phyloP scores from a whole-genome alignment of 1,140 invertebrate species.

The Lycorma delicatula region DNA sequence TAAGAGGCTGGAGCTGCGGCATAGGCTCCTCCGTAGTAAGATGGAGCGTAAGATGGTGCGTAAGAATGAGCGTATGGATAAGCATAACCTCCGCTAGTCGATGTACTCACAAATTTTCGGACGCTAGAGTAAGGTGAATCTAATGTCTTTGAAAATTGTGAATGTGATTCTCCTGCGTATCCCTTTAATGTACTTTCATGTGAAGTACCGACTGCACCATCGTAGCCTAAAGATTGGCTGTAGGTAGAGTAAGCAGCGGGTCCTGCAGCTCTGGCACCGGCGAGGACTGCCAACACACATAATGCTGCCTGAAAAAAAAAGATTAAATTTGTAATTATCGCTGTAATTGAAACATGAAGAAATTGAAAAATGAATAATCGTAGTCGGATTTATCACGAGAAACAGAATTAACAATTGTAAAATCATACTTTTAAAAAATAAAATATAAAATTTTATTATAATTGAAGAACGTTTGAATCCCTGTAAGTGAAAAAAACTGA shows the following conservation, averaged over 20 bases:
- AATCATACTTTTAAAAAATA: too few species aligned
- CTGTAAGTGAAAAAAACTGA: too few species aligned
- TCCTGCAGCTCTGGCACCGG: conserved; percentile 36
- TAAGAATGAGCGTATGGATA: conserved; percentile 8
- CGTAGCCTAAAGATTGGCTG: conserved; percentile 38
- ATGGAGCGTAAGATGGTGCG: conserved; percentile 12
- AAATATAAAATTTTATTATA: too few species aligned
- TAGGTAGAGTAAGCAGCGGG: conserved; percentile 44
- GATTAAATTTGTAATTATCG: too few species aligned
- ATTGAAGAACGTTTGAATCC: too few species aligned
- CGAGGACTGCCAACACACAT: conserved; percentile 32
- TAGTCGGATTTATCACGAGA: too few species aligned
- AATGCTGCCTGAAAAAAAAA: conserved; percentile 32
- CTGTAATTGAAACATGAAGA: too few species aligned
- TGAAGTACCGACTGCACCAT: conserved; percentile 40
- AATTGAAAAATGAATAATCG: too few species aligned
- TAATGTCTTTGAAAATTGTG: conserved; percentile 43
- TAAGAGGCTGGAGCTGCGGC: conserved; percentile 2
- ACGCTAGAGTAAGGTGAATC: conserved; percentile 45
- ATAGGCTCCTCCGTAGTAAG: conserved; percentile 13
- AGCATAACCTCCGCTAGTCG: conserved; percentile 40
- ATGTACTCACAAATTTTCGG: conserved; percentile 42
- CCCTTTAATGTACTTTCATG: conserved; percentile 48
- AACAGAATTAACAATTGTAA: too few species aligned
- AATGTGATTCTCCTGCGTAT: conserved; percentile 42